phyloP scores from a whole-genome alignment of 2,113 vertebrate species.

The Anguilla japonica region DNA sequence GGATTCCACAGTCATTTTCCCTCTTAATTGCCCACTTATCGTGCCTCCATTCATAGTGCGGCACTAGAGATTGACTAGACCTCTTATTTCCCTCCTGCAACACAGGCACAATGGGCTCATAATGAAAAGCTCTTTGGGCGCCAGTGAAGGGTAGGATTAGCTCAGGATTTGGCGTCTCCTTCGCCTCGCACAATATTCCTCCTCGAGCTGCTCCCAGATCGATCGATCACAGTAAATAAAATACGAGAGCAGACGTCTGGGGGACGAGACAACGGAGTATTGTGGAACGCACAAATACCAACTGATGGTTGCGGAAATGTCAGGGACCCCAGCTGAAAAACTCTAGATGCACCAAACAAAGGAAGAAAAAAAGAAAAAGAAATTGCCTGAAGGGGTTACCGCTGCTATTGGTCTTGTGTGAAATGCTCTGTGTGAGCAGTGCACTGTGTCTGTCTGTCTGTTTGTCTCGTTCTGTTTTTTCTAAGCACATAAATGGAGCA shows the following conservation, averaged over 20 bases:
- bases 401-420: not conserved
- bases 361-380: not conserved
- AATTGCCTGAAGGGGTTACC: not conserved
- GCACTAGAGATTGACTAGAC: not conserved
- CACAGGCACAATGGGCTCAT: not conserved
- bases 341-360: not conserved
- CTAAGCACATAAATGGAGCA: not conserved
- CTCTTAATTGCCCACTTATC: constrained; percentile 10
- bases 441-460: not conserved
- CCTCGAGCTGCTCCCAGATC: not conserved
- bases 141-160: not conserved
- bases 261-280: not conserved
- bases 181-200: not conserved
- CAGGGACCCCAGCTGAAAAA: not conserved
- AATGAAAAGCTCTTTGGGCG: not conserved
- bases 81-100: constrained; percentile 13
- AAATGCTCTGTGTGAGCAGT: not conserved
- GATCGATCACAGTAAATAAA: not conserved
- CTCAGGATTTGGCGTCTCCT: not conserved
- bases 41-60: not conserved
- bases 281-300: not conserved
- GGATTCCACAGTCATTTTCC: not conserved
- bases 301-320: not conserved
- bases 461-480: not conserved
- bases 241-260: not conserved